phyloP scores from a whole-genome alignment of 2,797 vertebrate genomes.

The Propithecus deckenii region DNA sequence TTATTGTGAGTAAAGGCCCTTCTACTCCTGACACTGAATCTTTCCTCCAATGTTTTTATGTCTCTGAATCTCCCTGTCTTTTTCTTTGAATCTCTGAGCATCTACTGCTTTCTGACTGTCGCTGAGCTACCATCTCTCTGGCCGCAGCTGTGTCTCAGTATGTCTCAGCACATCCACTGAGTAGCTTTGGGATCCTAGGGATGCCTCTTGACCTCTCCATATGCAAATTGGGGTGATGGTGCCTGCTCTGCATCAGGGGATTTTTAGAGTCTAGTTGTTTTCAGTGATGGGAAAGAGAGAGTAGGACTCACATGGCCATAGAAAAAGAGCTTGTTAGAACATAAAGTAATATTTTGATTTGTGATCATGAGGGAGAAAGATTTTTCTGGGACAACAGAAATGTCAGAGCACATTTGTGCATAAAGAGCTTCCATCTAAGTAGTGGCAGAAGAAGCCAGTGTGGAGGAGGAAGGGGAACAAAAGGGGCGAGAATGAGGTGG shows the following conservation, averaged over 20 bases:
- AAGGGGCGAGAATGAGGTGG: too few relatives aligned
- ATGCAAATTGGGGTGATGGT: accelerated
- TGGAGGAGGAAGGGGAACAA: not conserved
- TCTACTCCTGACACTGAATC: not conserved
- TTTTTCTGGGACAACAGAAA: conserved; percentile 3
- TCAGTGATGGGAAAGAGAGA: not conserved
- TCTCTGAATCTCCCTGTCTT: not conserved
- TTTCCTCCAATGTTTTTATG: not conserved
- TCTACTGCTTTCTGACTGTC: not conserved
- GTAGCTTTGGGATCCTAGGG: too few relatives aligned
- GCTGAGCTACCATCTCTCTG: not conserved
- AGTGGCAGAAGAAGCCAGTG: not conserved
- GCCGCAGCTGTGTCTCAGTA: not conserved
- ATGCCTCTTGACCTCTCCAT: not conserved
- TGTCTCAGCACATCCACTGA: not conserved
- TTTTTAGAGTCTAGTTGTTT: not conserved
- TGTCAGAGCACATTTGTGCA: not conserved
- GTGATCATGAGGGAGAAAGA: not conserved
- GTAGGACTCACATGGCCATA: not conserved
- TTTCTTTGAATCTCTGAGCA: not conserved
- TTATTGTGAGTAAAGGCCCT: not conserved
- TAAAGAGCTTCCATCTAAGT: not conserved
- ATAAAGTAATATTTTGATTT: not conserved
- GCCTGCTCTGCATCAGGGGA: not conserved
- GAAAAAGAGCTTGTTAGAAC: not conserved